phyloP scores from a whole-genome alignment of 2,797 vertebrate species.

The Macroramphosus scolopax region DNA sequence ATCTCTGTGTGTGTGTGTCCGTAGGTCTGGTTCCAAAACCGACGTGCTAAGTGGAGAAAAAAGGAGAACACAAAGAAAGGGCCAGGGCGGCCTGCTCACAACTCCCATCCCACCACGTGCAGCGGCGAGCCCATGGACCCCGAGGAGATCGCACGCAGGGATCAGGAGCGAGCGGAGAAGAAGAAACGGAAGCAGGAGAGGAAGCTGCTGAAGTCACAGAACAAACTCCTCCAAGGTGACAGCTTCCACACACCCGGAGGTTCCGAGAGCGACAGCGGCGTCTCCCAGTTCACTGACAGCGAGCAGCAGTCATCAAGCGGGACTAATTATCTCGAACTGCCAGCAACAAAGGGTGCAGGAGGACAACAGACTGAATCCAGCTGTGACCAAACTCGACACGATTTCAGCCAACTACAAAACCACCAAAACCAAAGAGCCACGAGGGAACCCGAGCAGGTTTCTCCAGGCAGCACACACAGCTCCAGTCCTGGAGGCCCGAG shows the following conservation, averaged over 20 bases:
- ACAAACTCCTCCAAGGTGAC: slow-evolving; percentile 82
- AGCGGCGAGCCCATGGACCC: slow-evolving; percentile 98
- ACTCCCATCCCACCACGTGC: slow-evolving; percentile 96
- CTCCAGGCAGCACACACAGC: slow-evolving; percentile 69
- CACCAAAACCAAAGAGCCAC: slow-evolving; percentile 80
- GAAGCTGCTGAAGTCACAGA: slow-evolving; percentile 89
- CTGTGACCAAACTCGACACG: slow-evolving; percentile 76
- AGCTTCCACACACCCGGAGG: slow-evolving; percentile 89
- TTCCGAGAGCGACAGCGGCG: slow-evolving; percentile 94
- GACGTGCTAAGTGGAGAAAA: slow-evolving; percentile 97
- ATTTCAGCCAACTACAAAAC: slow-evolving; percentile 64
- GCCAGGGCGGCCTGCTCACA: slow-evolving; percentile 93
- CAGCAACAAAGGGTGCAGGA: slow-evolving; percentile 39
- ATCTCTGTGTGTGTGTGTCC: slow-evolving; percentile 31
- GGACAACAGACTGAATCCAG: slow-evolving; percentile 69
- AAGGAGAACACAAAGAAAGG: slow-evolving; percentile 99
- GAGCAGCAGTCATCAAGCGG: slow-evolving; percentile 73
- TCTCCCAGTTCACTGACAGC: slow-evolving; percentile 84
- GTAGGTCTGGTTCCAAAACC: slow-evolving; percentile 98
- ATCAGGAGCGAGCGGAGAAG: slow-evolving; percentile 91
- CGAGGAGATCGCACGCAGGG: slow-evolving; percentile 93
- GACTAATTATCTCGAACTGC: slow-evolving; percentile 59
- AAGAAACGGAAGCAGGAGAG: slow-evolving; percentile 94
- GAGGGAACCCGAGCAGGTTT: slow-evolving; percentile 75
- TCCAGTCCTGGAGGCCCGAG: slow-evolving; percentile 72